Evolutionary conservation across 1,140 invertebrate genomes (phyloP), one percentile per base, ranked within the genome.

Genomic region (Pseudomyrmex pallidus): DNA sequence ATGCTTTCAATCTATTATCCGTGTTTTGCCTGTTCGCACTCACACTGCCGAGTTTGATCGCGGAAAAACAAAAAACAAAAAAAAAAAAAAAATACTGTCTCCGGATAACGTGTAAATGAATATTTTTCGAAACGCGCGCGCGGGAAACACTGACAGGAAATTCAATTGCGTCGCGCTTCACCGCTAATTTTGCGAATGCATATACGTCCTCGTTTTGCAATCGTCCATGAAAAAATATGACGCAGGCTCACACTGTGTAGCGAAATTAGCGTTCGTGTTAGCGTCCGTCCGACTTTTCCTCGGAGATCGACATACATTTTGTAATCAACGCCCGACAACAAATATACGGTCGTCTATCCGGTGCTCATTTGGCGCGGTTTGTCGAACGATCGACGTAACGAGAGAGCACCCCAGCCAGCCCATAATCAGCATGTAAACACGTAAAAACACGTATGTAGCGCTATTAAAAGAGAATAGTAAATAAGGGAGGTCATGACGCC

Each of bases 401-500:
- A 52, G 70, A 64, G 62, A 72, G 73, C 59, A 85, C 64, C 35
- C 70, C 76, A 74, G 87, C 57, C 74, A 84, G 86, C 66, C 35
- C 87, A 76, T 77, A 66, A 64, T 74, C 80, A 87, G 22, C 68
- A 83, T 66, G 80, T 20, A 63, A 68, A 85, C 67, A 78, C 46
- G 63, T 88, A 88, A 66, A 66, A 35, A 52, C 68, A 82, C 76
- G 77, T 35, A 35, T 35, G 35, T 35, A 35, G 35, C 35, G 35
- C 35, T 35, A 35, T 35, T 35, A 35, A 35, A 59, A 84, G 61
- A 82, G 35, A 54, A 13, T 67, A 73, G 73, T 46, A 64, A 62
- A 68, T 56, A 57, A 70, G 76, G 64, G 78, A 85, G 89, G 80
- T 86, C 84, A 82, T 83, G 80, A 82, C 82, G 64, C 87, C 82